A percentile compares a stretch with the other conserved stretches of the same genome.
Conservation (phyloP, 2,888 invertebrate species). For the Callimorpha dominula region DNA sequence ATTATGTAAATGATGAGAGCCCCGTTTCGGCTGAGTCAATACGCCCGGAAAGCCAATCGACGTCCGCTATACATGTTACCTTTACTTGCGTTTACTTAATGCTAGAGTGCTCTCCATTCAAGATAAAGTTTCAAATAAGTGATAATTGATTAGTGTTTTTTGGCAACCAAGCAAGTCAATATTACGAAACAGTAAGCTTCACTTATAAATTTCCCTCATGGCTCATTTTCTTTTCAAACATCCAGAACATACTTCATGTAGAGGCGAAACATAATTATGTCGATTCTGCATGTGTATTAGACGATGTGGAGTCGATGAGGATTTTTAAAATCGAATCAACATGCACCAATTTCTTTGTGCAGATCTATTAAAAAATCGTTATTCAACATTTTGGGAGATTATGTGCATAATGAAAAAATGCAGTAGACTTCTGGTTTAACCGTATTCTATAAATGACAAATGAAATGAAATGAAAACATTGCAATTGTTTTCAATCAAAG, state of each 20-base stretch:
- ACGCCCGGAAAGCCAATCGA: constrained; percentile 79
- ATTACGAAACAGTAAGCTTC: background rate
- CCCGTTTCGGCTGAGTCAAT: constrained; percentile 84
- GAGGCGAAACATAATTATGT: too few relatives aligned
- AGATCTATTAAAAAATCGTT: too few relatives aligned
- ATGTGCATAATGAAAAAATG: too few relatives aligned
- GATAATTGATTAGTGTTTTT: background rate
- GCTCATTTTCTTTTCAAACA: background rate
- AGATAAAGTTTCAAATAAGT: constrained; percentile 8
- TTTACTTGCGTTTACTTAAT: constrained; percentile 52
- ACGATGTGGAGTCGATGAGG: too few relatives aligned
- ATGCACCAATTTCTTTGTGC: too few relatives aligned
- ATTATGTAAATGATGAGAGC: constrained; percentile 87
- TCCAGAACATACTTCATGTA: too few relatives aligned
- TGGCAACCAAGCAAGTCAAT: background rate
- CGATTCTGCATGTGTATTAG: too few relatives aligned
- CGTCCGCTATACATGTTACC: constrained; percentile 59
- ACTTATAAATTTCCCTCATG: background rate
- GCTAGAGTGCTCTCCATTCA: constrained; percentile 64
- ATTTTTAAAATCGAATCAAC: too few relatives aligned
- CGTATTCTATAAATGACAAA: too few relatives aligned
- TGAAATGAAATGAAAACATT: too few relatives aligned
- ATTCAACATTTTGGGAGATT: too few relatives aligned
- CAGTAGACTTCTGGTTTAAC: too few relatives aligned
- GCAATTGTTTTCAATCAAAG: background rate